phyloP scores from a whole-genome alignment of 2,113 vertebrate genomes.

The Scomber colias region DNA sequence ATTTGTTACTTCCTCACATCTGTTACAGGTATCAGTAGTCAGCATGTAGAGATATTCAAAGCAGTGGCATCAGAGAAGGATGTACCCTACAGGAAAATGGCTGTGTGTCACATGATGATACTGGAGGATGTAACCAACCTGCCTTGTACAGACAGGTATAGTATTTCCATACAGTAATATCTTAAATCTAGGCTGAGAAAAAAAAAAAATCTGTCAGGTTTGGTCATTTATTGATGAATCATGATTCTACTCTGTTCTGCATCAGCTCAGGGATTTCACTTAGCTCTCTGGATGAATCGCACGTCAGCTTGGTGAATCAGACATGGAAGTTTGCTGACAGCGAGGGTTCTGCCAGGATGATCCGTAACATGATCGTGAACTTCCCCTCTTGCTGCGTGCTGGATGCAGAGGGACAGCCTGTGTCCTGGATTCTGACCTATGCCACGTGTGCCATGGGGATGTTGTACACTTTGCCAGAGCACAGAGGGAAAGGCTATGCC shows the following conservation, averaged over 20 bases:
- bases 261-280: constrained; percentile 56
- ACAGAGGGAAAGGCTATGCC: constrained; percentile 81
- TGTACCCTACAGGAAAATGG: background rate
- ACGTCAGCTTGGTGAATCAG: constrained; percentile 69
- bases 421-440: constrained; percentile 80
- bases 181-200: background rate
- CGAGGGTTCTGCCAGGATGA: constrained; percentile 30
- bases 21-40: constrained; percentile 46
- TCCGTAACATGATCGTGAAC: constrained; percentile 66
- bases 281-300: constrained; percentile 71
- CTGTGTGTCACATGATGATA: constrained; percentile 65
- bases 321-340: constrained; percentile 72
- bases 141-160: constrained; percentile 61
- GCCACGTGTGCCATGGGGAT: constrained; percentile 65
- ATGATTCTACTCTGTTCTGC: background rate
- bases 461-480: constrained; percentile 75
- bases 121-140: constrained; percentile 63
- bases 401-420: constrained; percentile 63
- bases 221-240: background rate
- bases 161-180: background rate
- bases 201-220: background rate
- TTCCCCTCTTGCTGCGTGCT: constrained; percentile 78
- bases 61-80: constrained; percentile 55
- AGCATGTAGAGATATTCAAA: constrained; percentile 53
- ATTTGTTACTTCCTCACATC: background rate